These are phyloP conservation scores for Axea sp. DNA, from an alignment of 2,888 invertebrate genomes.

Conservation along the genomic window DNA sequence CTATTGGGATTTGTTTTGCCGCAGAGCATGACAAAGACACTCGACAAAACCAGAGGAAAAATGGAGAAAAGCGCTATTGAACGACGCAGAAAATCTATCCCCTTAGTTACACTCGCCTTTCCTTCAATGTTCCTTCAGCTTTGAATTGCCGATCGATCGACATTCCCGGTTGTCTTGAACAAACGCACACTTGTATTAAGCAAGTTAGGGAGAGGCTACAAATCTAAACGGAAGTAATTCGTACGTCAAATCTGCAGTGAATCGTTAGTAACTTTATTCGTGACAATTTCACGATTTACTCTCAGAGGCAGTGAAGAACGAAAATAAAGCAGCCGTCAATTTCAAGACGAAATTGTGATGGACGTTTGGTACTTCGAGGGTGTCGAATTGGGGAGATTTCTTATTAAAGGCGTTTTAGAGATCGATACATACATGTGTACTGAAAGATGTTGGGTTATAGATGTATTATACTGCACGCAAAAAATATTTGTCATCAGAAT, in stretches of 20 bases:
- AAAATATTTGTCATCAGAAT: too few species aligned
- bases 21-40: neutral
- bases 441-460: too few species aligned
- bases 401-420: neutral
- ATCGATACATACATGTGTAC: slow-evolving; percentile 1
- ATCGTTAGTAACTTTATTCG: slow-evolving; percentile 38
- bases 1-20: slow-evolving; percentile 28
- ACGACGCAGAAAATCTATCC: neutral
- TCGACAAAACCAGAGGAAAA: neutral
- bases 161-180: slow-evolving; percentile 29
- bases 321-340: slow-evolving; percentile 37
- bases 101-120: slow-evolving; percentile 3
- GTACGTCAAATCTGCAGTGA: slow-evolving; percentile 37
- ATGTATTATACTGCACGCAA: too few species aligned
- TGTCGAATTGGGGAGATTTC: slow-evolving; percentile 10
- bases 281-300: slow-evolving; percentile 22
- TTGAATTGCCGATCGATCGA: slow-evolving; percentile 34
- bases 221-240: slow-evolving; percentile 34
- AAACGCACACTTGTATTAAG: slow-evolving; percentile 26
- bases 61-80: neutral
- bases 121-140: slow-evolving; percentile 7
- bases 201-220: slow-evolving; percentile 17
- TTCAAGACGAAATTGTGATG: slow-evolving; percentile 24
- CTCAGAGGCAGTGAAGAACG: slow-evolving; percentile 6
- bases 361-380: slow-evolving; percentile 16